phyloP scores from a whole-genome alignment of 2,888 invertebrate species.

The Caenorhabditis sp. region DNA sequence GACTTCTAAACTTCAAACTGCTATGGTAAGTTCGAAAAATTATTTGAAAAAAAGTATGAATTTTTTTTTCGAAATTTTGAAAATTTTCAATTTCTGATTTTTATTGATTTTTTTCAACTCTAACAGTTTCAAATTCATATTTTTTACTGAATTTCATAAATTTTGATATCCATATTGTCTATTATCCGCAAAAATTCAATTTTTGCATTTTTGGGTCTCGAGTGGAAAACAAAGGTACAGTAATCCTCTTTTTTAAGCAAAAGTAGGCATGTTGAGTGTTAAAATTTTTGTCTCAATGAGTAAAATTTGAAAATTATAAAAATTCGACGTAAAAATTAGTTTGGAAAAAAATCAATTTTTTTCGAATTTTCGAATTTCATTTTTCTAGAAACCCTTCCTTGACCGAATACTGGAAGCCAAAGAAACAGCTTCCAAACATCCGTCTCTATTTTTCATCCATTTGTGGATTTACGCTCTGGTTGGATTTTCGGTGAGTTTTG shows the following conservation, averaged over 20 bases:
- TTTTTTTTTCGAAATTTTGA: background rate
- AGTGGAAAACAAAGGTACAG: background rate
- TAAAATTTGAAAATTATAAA: background rate
- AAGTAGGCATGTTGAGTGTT: background rate
- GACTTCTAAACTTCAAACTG: background rate
- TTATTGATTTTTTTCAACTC: background rate
- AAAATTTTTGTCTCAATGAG: background rate
- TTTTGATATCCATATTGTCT: background rate
- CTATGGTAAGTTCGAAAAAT: conserved; percentile 13
- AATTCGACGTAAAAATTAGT: background rate
- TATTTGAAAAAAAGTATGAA: conserved; percentile 9
- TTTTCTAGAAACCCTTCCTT: conserved; percentile 51
- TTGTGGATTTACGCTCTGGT: conserved; percentile 49
- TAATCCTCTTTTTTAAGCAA: background rate
- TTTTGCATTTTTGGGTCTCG: background rate
- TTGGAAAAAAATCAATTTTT: background rate
- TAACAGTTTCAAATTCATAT: background rate
- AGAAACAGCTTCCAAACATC: conserved; percentile 31
- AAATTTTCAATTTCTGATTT: too few relatives aligned
- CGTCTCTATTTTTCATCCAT: conserved; percentile 44
- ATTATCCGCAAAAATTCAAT: background rate
- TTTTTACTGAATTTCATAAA: background rate
- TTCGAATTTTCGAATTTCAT: background rate
- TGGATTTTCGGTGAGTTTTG: conserved; percentile 49
- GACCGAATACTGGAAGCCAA: conserved; percentile 54